A percentile compares a stretch with the other conserved stretches of the same genome.
Evolutionary conservation across 2,797 vertebrate genomes (phyloP).

Genomic region (Botia almorhae): DNA sequence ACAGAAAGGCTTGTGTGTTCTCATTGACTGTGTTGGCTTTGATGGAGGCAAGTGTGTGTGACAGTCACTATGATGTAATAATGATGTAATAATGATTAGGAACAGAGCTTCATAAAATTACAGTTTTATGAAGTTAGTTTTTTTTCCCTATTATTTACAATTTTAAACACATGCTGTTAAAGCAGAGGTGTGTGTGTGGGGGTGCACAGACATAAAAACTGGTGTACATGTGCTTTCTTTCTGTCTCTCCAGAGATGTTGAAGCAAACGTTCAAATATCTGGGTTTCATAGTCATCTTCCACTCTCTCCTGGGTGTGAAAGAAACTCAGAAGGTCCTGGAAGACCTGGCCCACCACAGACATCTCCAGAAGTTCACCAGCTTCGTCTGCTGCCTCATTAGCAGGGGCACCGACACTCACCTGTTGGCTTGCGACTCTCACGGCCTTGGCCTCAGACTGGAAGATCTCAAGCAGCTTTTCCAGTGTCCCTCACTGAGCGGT

Average conservation of each 20-base stretch:
- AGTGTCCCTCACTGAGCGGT: conserved; percentile 81
- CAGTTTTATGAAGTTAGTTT: too few relatives aligned
- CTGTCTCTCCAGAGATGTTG: conserved; percentile 65
- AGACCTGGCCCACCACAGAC: conserved; percentile 58
- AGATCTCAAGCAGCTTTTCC: conserved; percentile 76
- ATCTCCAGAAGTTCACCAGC: conserved; percentile 71
- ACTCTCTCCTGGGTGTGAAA: conserved; percentile 64
- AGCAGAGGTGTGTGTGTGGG: too few relatives aligned
- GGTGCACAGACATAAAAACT: too few relatives aligned
- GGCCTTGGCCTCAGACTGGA: conserved; percentile 72
- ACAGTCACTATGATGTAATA: neutral
- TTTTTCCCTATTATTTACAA: too few relatives aligned
- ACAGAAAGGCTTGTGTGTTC: conserved; percentile 85
- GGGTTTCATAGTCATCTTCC: conserved; percentile 46
- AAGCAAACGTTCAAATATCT: conserved; percentile 78
- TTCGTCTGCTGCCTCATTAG: conserved; percentile 88
- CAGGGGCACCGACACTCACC: conserved; percentile 71
- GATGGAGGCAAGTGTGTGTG: conserved; percentile 79
- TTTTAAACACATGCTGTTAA: too few relatives aligned
- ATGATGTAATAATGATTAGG: too few relatives aligned
- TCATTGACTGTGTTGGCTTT: conserved; percentile 91
- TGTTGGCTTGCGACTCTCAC: conserved; percentile 79
- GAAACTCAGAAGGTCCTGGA: conserved; percentile 65
- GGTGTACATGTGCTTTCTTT: too few relatives aligned
- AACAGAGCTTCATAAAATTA: too few relatives aligned